Percentiles rank a stretch among this genome's conserved stretches.
Conservation (phyloP, 2,888 invertebrate species). For the Drosophila maculinotata region DNA sequence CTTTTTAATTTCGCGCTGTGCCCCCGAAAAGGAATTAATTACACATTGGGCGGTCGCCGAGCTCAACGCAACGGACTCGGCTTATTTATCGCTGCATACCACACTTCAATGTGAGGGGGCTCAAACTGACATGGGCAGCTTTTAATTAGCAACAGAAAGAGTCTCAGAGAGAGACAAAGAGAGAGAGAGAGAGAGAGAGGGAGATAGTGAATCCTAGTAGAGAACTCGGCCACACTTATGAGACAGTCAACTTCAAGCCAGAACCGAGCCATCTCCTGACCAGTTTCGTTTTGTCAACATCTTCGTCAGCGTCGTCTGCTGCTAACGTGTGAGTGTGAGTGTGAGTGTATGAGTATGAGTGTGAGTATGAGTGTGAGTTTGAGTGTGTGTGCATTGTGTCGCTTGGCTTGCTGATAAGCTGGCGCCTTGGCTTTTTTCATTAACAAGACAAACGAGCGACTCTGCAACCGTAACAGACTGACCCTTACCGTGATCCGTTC, state of each 20-base stretch:
- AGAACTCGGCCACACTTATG: slow-evolving; percentile 64
- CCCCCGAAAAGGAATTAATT: slow-evolving; percentile 84
- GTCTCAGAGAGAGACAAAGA: slow-evolving; percentile 1
- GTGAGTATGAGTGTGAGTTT: neutral
- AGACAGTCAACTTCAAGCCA: slow-evolving; percentile 23
- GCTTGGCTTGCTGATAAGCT: slow-evolving; percentile 81
- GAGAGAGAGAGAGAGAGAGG: neutral
- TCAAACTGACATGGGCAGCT: slow-evolving; percentile 76
- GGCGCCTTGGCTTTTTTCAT: slow-evolving; percentile 83
- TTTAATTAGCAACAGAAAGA: slow-evolving; percentile 62
- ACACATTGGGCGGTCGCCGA: slow-evolving; percentile 84
- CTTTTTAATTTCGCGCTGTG: slow-evolving; percentile 85
- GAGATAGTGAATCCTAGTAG: slow-evolving; percentile 3
- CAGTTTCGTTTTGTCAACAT: slow-evolving; percentile 65
- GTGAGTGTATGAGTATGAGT: slow-evolving; percentile 2
- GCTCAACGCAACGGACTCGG: slow-evolving; percentile 44
- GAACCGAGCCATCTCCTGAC: slow-evolving; percentile 41
- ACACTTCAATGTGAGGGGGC: slow-evolving; percentile 69
- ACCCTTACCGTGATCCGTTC: slow-evolving; percentile 40
- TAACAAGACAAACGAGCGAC: slow-evolving; percentile 76
- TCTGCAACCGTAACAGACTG: slow-evolving; percentile 28
- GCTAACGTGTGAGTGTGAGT: slow-evolving; percentile 14
- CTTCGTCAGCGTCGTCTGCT: slow-evolving; percentile 49
- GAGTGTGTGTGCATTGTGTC: slow-evolving; percentile 64
- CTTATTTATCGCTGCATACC: slow-evolving; percentile 74